Base-by-base conservation (phyloP, 2,797 vertebrate species). In the Melanotaenia pygmaea region DNA sequence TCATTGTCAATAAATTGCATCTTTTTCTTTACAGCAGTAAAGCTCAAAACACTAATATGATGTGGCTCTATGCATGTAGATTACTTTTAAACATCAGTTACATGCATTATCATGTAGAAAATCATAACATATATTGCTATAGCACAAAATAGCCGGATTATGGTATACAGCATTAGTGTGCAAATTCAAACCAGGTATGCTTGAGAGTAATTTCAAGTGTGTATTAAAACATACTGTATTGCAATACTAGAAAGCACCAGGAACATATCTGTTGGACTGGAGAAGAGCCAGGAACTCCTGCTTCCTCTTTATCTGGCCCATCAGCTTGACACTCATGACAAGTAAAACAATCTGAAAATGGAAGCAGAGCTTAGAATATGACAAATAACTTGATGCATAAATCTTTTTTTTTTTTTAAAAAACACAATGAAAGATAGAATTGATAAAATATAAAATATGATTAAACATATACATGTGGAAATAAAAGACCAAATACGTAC, bases 291-390 rank as follows among this genome's bases (percentile, higher is more conserved):
- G 87, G 75, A 93, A 92, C 71, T 92, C 91, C 77, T 92, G 85
- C 86, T 92, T 93, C 71, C 89, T 86, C 58, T 82, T 89, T 5
- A 93, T 86, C 81, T 93, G 92, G 9, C 89, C 90, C 90, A 92
- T 93, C 75, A 93, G 87, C 70, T 92, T 91, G 84, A 92, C 83
- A 81, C 92, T 91, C 91, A 93, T 92, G 0, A 91, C 69, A 2
- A 93, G 89, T 63, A 93, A 67, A 70, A 92, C 83, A 66, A 82
- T 85, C 92, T 92, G 80, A 0, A 56, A n/a, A 45, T 5, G 20
- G 32, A 80, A 71, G 26, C 14, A 28, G 12, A 58, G 2, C 14
- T 47, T 50, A 56, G 14, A 56, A 64, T 4, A 8, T 56, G 28
- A 14, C 5, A 22, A 13, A 28, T 20, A 40, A 24, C 43, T 65